These are phyloP conservation scores for Reinhardtius hippoglossoides DNA, from an alignment of 2,113 vertebrate species.

Conservation along the genomic window DNA sequence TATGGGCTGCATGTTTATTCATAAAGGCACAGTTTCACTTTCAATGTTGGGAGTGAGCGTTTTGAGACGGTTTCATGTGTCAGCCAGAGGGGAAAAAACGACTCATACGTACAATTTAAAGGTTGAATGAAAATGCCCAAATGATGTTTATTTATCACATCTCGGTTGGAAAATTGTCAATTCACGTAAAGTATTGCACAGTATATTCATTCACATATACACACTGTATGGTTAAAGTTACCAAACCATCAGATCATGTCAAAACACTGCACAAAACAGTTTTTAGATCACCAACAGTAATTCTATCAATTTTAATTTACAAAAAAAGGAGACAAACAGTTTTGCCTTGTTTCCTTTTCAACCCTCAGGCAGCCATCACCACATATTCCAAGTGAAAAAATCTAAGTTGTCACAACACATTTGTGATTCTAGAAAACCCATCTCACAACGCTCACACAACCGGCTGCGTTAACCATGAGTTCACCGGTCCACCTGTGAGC, in stretches of 20 bases:
- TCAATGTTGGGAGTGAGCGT: not conserved
- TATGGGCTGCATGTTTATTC: constrained; percentile 18
- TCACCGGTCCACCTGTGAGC: not conserved
- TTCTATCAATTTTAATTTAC: not conserved
- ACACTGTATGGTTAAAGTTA: too few species aligned
- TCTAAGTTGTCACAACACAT: not conserved
- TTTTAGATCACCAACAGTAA: not conserved
- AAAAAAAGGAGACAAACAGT: not conserved
- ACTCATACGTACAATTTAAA: not conserved
- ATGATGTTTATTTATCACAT: not conserved
- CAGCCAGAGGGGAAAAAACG: not conserved
- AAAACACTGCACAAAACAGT: not conserved
- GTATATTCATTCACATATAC: constrained; percentile 26
- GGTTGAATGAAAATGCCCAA: constrained; percentile 9
- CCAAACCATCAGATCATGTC: not conserved
- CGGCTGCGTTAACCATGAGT: not conserved
- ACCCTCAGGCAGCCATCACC: constrained; percentile 23
- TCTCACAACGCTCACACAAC: not conserved
- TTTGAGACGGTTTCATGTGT: constrained; percentile 9
- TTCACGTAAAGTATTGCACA: constrained; percentile 22
- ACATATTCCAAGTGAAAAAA: constrained; percentile 1
- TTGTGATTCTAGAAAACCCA: not conserved
- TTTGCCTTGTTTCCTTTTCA: not conserved
- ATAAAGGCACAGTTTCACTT: constrained; percentile 15
- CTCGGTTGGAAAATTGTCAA: constrained; percentile 7